Evolutionary conservation across 2,113 vertebrate species (phyloP), one percentile per base, ranked within the genome.

Genomic region (Chaetura pelagica): DNA sequence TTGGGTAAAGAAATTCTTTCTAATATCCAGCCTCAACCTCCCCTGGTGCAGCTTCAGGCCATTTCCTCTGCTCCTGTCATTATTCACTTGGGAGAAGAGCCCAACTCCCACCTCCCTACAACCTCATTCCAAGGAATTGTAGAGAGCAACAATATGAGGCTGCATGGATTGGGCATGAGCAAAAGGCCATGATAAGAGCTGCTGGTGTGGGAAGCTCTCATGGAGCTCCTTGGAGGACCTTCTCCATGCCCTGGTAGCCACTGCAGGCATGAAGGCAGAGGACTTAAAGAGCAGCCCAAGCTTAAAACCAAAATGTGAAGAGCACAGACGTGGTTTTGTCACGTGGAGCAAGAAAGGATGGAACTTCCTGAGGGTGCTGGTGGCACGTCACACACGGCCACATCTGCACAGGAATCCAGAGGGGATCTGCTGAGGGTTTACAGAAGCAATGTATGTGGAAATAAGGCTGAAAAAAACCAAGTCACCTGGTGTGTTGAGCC

Each of bases 351-450:
- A 42, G 42, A 26, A 59, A 32, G 55, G 66, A 6, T 5, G 46
- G 23, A 59, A 84, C 61, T 29, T 55, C 77, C 51, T 2, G 1
- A 29, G 46, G 35, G 22, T 68, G 64, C 29, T 42, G 87, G 44
- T 0, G 0, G 13, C 6, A 3, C 11, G 2, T 29, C 1, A 1
- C 8, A 0, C 0, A 3, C 19, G 55, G 20, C 38, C 6, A 0
- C 19, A 8, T 27, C 4, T 32, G 32, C 21, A 4, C 69, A 55
- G 67, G 76, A 66, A 84, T 48, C 64, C 0, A 0, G 23, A 19
- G 26, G 7, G 20, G 22, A 59, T 35, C 58, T 84, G 27, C 49
- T n/a, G 66, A 35, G 75, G 78, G 71, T 42, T 63, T 92, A 63
- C 69, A 72, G 78, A 86, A 96, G 91, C 66, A 68, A 67, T 18